Conservation (phyloP, 2,797 vertebrate species). For the Phalloptychus januarius region DNA sequence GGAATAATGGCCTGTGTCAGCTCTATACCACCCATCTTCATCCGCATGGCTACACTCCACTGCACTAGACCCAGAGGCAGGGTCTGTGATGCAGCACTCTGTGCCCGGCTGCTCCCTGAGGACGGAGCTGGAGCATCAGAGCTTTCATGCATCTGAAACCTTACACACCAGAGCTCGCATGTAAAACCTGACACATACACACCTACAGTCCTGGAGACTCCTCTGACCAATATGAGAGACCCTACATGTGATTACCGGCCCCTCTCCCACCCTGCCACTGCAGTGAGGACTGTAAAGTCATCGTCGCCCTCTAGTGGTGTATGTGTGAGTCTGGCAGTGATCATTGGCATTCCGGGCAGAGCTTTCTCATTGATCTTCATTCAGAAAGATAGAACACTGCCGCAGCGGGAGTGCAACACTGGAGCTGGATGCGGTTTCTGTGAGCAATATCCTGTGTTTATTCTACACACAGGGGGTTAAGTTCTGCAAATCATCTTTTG, state of each 20-base stretch:
- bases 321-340: slow-evolving; percentile 21
- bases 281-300: slow-evolving; percentile 34
- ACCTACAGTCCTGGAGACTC: slow-evolving; percentile 16
- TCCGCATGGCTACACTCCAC: slow-evolving; percentile 67
- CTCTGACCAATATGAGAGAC: slow-evolving; percentile 21
- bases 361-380: slow-evolving; percentile 75
- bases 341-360: slow-evolving; percentile 73
- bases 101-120: slow-evolving; percentile 43
- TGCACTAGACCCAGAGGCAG: slow-evolving; percentile 52
- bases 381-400: slow-evolving; percentile 73
- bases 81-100: slow-evolving; percentile 53
- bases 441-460: slow-evolving; percentile 12
- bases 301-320: slow-evolving; percentile 67
- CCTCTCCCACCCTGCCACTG: slow-evolving; percentile 44
- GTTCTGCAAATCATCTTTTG: neutral
- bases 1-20: slow-evolving; percentile 61
- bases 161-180: slow-evolving; percentile 28
- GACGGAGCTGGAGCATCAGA: slow-evolving; percentile 45
- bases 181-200: slow-evolving; percentile 24
- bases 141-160: slow-evolving; percentile 36
- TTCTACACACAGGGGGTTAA: slow-evolving; percentile 8
- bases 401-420: slow-evolving; percentile 56
- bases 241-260: slow-evolving; percentile 30
- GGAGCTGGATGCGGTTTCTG: slow-evolving; percentile 36
- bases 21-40: slow-evolving; percentile 56